Base-by-base conservation (phyloP, 2,113 vertebrate genomes). In the Speoplatyrhinus poulsoni region DNA sequence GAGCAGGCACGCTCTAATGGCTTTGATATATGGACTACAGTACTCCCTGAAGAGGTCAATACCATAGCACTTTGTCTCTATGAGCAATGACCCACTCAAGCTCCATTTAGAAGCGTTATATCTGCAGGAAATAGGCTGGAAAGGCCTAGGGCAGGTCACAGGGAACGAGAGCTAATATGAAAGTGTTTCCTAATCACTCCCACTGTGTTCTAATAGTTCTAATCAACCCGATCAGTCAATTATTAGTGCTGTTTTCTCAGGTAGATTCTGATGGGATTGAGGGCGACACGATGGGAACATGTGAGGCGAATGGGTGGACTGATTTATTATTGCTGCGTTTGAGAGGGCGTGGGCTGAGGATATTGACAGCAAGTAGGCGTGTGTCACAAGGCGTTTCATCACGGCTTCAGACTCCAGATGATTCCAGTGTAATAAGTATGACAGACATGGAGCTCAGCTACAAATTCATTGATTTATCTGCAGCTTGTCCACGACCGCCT, bases 21-120 rank as follows among this genome's bases (percentile, higher is more conserved):
- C 82, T 90, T 89, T 91, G 91, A 90, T 90, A 86, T 90, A 90
- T 91, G 85, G 82, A 87, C 86, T 91, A 86, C 88, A 88, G 86
- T 81, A 88, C 77, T 86, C 86, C 85, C 85, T 75, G 84, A 91
- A 92, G 89, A 90, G 87, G 90, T 92, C 91, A 93, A 89, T 89
- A 88, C 85, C 82, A 85, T 80, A 84, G 86, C 86, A 90, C 85
- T 89, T 90, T 91, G 88, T 91, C 90, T 91, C 82, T 84, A 83
- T 88, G 89, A 90, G 87, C 83, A 91, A 90, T 85, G 87, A 91
- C 83, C 89, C 88, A 88, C 89, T 91, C 87, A 85, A 90, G 84
- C 87, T 84, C 83, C 85, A 90, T 91, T 89, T 88, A 86, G 82
- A 89, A 89, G 79, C 82, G 75, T 90, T 90, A 90, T 90, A 90